These are phyloP conservation scores for Synanthedon andrenaeformis DNA, from an alignment of 2,888 invertebrate species.

Conservation along the genomic window DNA sequence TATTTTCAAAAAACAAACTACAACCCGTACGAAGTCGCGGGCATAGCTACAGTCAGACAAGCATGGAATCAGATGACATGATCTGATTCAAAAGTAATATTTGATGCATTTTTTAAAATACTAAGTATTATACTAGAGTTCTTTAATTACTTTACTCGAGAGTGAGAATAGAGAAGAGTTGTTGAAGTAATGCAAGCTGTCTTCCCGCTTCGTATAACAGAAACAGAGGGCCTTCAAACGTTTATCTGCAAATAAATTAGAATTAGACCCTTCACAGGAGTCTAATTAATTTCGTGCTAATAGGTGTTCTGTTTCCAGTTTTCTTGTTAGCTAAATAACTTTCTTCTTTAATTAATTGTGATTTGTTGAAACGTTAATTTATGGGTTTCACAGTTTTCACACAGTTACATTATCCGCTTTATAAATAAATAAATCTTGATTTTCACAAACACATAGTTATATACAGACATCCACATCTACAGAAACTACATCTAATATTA, in stretches of 20 bases:
- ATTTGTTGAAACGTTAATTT: background rate
- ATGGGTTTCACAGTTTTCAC: background rate
- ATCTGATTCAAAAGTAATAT: too few species aligned
- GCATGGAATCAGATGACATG: too few species aligned
- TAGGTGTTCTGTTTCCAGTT: slow-evolving; percentile 17
- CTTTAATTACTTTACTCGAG: background rate
- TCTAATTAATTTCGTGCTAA: slow-evolving; percentile 47
- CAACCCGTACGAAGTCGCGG: too few species aligned
- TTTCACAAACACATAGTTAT: too few species aligned
- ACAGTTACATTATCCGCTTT: background rate
- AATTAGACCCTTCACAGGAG: slow-evolving; percentile 40
- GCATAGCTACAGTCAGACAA: too few species aligned
- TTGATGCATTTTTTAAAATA: too few species aligned
- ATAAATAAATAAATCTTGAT: background rate
- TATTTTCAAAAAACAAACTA: too few species aligned
- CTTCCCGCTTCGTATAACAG: background rate
- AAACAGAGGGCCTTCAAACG: slow-evolving; percentile 12
- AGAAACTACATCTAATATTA: too few species aligned
- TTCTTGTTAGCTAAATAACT: background rate
- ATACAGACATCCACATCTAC: too few species aligned
- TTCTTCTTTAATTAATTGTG: background rate
- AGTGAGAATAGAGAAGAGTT: background rate
- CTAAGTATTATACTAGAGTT: background rate
- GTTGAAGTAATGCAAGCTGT: background rate
- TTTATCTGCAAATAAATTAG: slow-evolving; percentile 36